Base-by-base conservation (phyloP, 2,888 invertebrate species). In the Xanthorhoe designata region DNA sequence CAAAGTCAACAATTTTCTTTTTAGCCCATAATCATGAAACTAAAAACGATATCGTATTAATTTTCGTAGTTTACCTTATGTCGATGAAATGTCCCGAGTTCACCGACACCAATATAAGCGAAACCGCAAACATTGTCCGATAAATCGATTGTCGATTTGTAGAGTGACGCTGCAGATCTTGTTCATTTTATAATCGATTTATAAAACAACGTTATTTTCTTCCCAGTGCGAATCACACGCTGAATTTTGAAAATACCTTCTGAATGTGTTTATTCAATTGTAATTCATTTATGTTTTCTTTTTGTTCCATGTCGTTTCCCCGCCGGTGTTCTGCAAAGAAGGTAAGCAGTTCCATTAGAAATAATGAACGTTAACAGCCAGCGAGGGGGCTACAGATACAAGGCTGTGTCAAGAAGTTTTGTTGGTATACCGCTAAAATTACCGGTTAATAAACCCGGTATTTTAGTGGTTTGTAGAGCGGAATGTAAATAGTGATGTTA, bases 251-350 rank as follows among this genome's bases (percentile, higher is more conserved):
- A 10, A 18, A 50, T 50, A 24, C 0, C 9, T 24, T 13, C n/a
- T 50, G 13, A 19, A 2, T 47, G n/a, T 29, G 9, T 47, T 29
- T 29, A 57, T 18, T 5, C 0, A 32, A 47, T 51, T 63, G 15
- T 66, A 35, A 57, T 58, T 45, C 13, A 66, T 17, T 61, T 57
- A 35, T 35, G 19, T 56, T 65, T 65, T 61, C 38, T 65, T 35
- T 68, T 65, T 68, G 68, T 68, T 68, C 13, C 68, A 68, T 65
- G 62, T 68, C 32, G 9, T 15, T 45, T 52, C 49, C 58, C 61
- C 17, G 61, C 53, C 35, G 59, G 58, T 65, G 53, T 68, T 68
- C 68, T 61, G 64, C 61, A 61, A 68, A 61, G 61, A 68, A 68
- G 68, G 68, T 68, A 68, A 68, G 68, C 57, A 59, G 9, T 45